Evolutionary conservation across 2,888 invertebrate genomes (phyloP).

Genomic region (Cordilura impudica): DNA sequence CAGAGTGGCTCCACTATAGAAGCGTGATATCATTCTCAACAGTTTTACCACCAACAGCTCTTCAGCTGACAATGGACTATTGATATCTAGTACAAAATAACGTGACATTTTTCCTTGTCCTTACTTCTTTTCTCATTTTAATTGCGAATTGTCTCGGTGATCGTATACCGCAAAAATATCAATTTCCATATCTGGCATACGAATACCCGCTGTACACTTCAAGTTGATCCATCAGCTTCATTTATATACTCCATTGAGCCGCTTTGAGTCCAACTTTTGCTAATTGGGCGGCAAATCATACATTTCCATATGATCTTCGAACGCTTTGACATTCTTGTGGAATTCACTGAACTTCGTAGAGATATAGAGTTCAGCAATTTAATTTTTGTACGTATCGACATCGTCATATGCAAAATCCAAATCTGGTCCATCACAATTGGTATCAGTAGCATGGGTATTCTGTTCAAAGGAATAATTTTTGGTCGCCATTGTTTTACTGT

Average conservation of each 20-base stretch:
- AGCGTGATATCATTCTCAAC: slow-evolving; percentile 96
- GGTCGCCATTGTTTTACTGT: neutral
- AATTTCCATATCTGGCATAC: slow-evolving; percentile 95
- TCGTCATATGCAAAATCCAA: slow-evolving; percentile 95
- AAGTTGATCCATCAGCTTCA: slow-evolving; percentile 92
- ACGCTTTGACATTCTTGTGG: slow-evolving; percentile 91
- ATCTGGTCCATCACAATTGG: slow-evolving; percentile 86
- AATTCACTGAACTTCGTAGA: slow-evolving; percentile 98
- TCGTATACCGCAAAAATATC: slow-evolving; percentile 97
- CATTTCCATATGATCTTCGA: slow-evolving; percentile 93
- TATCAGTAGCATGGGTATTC: slow-evolving; percentile 78
- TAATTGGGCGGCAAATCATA: slow-evolving; percentile 89
- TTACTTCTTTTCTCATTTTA: slow-evolving; percentile 79
- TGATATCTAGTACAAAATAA: slow-evolving; percentile 81
- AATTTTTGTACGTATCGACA: slow-evolving; percentile 91
- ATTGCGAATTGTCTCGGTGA: slow-evolving; percentile 94
- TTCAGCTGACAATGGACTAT: slow-evolving; percentile 81
- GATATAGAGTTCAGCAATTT: slow-evolving; percentile 98
- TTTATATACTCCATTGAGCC: slow-evolving; percentile 87
- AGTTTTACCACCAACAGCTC: slow-evolving; percentile 92
- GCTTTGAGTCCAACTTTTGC: slow-evolving; percentile 85
- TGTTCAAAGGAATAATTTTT: slow-evolving; percentile 77
- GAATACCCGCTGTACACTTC: slow-evolving; percentile 95
- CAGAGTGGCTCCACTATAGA: slow-evolving; percentile 96
- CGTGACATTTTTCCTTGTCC: slow-evolving; percentile 79